Percentiles rank a stretch among this genome's conserved stretches.
phyloP scores from a whole-genome alignment of 2,888 invertebrate species.

The Lamproptera curius region DNA sequence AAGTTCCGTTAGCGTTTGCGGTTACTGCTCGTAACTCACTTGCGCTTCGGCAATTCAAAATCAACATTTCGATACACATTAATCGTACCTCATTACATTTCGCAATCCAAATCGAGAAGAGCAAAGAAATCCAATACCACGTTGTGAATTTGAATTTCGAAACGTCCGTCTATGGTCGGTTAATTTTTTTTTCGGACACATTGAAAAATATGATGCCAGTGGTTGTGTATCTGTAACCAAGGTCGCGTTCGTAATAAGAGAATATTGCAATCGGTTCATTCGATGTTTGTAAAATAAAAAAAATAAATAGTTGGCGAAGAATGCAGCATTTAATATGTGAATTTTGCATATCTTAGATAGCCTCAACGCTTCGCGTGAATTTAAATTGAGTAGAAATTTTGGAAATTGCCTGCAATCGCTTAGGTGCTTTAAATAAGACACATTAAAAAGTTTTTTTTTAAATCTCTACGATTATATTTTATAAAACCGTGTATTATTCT shows the following conservation, averaged over 20 bases:
- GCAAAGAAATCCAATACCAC: conserved; percentile 15
- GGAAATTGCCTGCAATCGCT: too few species aligned
- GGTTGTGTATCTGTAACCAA: conserved; percentile 12
- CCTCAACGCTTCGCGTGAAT: too few species aligned
- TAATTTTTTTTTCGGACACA: conserved; percentile 7
- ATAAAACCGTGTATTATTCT: neutral
- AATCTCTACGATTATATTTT: neutral
- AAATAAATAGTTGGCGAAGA: neutral
- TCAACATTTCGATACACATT: conserved; percentile 2
- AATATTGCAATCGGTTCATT: neutral
- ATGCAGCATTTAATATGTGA: neutral
- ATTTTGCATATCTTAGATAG: too few species aligned
- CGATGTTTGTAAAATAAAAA: neutral
- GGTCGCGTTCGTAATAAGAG: conserved; percentile 4
- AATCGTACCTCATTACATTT: conserved; percentile 8
- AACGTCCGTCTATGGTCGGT: neutral
- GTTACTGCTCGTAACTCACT: too few species aligned
- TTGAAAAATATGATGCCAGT: neutral
- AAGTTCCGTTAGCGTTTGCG: too few species aligned
- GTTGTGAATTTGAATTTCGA: conserved; percentile 10
- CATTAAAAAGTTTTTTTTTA: neutral
- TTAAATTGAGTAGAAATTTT: too few species aligned
- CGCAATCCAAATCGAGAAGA: conserved; percentile 13
- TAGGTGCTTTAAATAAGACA: neutral
- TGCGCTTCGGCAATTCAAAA: neutral